These are phyloP conservation scores for Prochilodus magdalenae DNA, from an alignment of 2,113 vertebrate species.

Conservation along the genomic window DNA sequence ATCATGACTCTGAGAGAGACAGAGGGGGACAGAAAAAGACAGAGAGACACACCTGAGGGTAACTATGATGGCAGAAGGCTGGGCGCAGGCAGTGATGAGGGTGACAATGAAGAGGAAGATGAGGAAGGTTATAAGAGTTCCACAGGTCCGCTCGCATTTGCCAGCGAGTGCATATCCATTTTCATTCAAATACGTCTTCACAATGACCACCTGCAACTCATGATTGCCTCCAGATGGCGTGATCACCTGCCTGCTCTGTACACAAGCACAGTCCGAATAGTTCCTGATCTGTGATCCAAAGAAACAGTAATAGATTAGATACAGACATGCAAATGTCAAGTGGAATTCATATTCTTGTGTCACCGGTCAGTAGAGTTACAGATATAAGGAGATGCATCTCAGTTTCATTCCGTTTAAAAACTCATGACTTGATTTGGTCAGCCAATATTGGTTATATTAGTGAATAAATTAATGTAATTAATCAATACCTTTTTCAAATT, in stretches of 20 bases:
- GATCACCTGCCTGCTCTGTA: slow-evolving; percentile 97
- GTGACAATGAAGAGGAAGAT: slow-evolving; percentile 98
- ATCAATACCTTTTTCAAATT: too few relatives aligned
- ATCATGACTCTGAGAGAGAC: background rate
- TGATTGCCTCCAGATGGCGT: slow-evolving; percentile 87
- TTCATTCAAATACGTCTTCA: slow-evolving; percentile 97
- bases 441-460: too few relatives aligned
- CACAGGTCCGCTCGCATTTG: slow-evolving; percentile 93
- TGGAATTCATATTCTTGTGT: background rate
- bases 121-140: slow-evolving; percentile 95
- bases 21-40: background rate
- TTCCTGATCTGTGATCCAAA: slow-evolving; percentile 83
- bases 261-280: slow-evolving; percentile 96
- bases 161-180: slow-evolving; percentile 92
- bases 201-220: slow-evolving; percentile 93
- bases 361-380: background rate
- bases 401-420: too few relatives aligned
- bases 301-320: background rate
- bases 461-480: too few relatives aligned
- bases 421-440: too few relatives aligned
- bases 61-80: slow-evolving; percentile 97
- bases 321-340: background rate
- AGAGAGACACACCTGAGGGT: slow-evolving; percentile 87
- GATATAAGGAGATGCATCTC: too few relatives aligned
- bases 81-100: slow-evolving; percentile 96